Evolutionary conservation across 2,888 invertebrate genomes (phyloP), one percentile per base, ranked within the genome.

Genomic region (Drosophila buzzatii): DNA sequence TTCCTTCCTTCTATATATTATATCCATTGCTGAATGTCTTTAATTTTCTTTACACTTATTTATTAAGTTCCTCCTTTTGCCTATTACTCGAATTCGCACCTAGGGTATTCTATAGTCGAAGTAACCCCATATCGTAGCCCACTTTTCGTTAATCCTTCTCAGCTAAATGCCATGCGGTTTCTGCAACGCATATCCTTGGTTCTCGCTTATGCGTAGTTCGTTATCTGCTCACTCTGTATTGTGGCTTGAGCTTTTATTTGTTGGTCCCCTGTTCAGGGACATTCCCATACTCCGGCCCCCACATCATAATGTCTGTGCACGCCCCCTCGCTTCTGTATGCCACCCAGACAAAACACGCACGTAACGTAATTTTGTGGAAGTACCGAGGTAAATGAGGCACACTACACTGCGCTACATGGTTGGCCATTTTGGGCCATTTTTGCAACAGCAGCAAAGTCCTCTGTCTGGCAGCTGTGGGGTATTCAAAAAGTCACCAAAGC

Each of bases 161-260:
- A 58, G 58, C 49, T 16, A 44, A 56, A 37, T 37, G 37, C 35
- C 70, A 45, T 56, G 47, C 41, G 47, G 62, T 47, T 23, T 27
- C 55, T 69, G 49, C 61, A 73, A 80, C 79, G 85, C 88, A 87
- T 80, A 85, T 78, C 73, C 81, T 79, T 66, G 79, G 72, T 70
- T 58, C 63, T 75, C 70, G 77, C 69, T 71, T 82, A 70, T 79
- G 88, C 82, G 89, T 84, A 79, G 89, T 84, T 84, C 74, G 84
- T 70, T 86, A 87, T 79, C 87, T 86, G 81, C 68, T 68, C 63
- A 73, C 68, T 64, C 63, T 61, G 77, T 70, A 76, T 75, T 85
- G 89, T 81, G 87, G 89, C 79, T 81, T 71, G 64, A 73, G 87
- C 81, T 79, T 86, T 84, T 84, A 89, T 76, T 81, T 79, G 79